Conservation (phyloP, 2,888 invertebrate genomes). For the Kuschelorhynchus macadamiae region DNA sequence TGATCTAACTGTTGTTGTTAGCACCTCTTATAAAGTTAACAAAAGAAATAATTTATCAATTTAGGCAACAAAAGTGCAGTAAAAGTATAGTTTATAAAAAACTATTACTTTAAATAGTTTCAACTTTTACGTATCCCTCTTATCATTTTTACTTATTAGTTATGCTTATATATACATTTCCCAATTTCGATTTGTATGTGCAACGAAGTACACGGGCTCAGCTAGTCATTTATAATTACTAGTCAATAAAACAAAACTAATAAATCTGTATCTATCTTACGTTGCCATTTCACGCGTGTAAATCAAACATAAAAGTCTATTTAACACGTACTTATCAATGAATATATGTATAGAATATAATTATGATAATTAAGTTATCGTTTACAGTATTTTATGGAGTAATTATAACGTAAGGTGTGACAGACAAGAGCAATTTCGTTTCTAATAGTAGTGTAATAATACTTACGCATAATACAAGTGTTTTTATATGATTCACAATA, state of each 20-base stretch:
- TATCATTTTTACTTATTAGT: too few species aligned
- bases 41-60: too few species aligned
- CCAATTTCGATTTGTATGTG: too few species aligned
- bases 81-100: too few species aligned
- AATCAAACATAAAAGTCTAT: conserved; percentile 27
- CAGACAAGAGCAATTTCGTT: conserved; percentile 7
- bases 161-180: too few species aligned
- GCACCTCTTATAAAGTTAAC: too few species aligned
- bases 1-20: too few species aligned
- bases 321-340: conserved; percentile 38
- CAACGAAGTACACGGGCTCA: too few species aligned
- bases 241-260: conserved; percentile 4
- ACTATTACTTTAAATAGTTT: too few species aligned
- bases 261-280: conserved; percentile 12
- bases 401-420: conserved; percentile 28
- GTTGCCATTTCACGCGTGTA: conserved; percentile 20
- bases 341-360: conserved; percentile 30
- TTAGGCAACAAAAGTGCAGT: too few species aligned
- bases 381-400: conserved; percentile 19
- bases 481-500: too few species aligned
- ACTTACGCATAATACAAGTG: not conserved
- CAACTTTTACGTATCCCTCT: too few species aligned
- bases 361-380: conserved; percentile 35
- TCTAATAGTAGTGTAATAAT: conserved; percentile 6
- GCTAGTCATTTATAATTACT: not conserved